Evolutionary conservation across 2,113 vertebrate species (phyloP).

Genomic region (Pycnonotus jocosus): DNA sequence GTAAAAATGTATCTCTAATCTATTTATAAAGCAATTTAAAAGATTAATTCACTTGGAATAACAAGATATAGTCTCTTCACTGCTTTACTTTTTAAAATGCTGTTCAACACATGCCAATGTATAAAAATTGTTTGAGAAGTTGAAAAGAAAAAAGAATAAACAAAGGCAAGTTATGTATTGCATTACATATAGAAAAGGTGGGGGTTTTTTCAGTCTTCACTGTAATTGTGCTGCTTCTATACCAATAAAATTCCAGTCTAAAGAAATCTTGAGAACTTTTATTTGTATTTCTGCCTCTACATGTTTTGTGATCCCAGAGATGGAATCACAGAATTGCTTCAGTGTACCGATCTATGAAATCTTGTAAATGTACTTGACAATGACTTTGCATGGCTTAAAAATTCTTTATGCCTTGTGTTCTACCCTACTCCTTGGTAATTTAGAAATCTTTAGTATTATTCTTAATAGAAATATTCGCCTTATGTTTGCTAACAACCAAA

Average conservation of each 20-base stretch:
- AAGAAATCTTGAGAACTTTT: background rate
- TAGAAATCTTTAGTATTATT: background rate
- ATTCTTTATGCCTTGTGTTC: background rate
- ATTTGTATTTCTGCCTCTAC: background rate
- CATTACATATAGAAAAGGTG: background rate
- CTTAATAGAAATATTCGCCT: background rate
- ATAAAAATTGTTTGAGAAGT: background rate
- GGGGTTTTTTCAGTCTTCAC: background rate
- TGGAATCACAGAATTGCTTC: background rate
- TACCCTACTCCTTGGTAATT: background rate
- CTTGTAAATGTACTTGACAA: background rate
- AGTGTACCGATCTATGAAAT: background rate
- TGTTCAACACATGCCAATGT: background rate
- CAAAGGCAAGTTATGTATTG: background rate
- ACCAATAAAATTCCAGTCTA: background rate
- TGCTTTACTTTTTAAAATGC: background rate
- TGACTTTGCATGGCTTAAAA: background rate
- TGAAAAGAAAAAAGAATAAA: background rate
- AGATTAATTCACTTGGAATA: background rate
- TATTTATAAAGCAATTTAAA: background rate
- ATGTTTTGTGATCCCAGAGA: background rate
- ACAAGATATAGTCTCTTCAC: background rate
- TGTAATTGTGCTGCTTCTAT: background rate
- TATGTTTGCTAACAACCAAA: background rate
- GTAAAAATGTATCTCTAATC: background rate